Evolutionary conservation across 2,888 invertebrate genomes (phyloP).

Genomic region (Coecobrya sp.): DNA sequence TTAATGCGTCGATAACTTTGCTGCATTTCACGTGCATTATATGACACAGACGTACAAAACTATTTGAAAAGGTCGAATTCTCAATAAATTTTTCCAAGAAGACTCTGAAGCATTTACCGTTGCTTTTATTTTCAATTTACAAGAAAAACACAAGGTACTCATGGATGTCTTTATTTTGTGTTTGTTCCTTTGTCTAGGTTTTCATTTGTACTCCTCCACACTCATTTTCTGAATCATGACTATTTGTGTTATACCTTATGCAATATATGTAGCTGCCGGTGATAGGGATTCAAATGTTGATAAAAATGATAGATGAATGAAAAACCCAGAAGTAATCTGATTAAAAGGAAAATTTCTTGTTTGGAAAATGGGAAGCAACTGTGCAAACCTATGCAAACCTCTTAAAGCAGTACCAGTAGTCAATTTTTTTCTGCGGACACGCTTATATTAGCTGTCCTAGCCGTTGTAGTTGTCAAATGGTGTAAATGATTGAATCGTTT

Average conservation of each 20-base stretch:
- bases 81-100: slow-evolving; percentile 49
- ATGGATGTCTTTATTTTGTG: background rate
- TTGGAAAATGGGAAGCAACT: slow-evolving; percentile 70
- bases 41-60: background rate
- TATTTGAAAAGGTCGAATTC: slow-evolving; percentile 42
- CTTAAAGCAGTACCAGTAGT: background rate
- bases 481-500: slow-evolving; percentile 77
- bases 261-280: background rate
- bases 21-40: background rate
- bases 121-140: background rate
- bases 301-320: slow-evolving; percentile 39
- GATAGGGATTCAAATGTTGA: background rate
- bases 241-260: background rate
- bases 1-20: background rate
- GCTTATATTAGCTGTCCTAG: background rate
- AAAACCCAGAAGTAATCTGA: slow-evolving; percentile 69
- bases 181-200: slow-evolving; percentile 1
- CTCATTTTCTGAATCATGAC: background rate
- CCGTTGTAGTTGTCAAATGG: slow-evolving; percentile 40
- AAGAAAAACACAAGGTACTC: background rate
- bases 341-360: slow-evolving; percentile 42
- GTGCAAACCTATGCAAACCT: slow-evolving; percentile 2
- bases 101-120: slow-evolving; percentile 26
- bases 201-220: slow-evolving; percentile 17
- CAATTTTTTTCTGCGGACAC: slow-evolving; percentile 13